Evolutionary conservation across 1,140 invertebrate genomes (phyloP).

Genomic region (Trichonephila inaurata): DNA sequence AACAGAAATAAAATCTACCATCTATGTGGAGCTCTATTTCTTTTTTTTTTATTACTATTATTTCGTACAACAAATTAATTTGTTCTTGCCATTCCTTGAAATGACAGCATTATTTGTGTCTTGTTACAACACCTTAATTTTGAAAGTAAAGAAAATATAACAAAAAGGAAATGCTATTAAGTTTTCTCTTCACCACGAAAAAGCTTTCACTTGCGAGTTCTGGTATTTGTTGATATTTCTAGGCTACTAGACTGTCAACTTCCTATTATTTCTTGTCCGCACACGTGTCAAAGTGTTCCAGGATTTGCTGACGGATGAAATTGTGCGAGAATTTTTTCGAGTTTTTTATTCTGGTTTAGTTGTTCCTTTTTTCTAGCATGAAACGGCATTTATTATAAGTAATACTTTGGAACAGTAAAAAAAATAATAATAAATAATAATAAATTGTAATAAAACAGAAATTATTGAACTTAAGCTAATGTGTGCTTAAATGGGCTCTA

Average conservation of each 20-base stretch:
- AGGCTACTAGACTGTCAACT: not conserved
- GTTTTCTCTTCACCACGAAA: not conserved
- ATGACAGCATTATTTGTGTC: slow-evolving; percentile 30
- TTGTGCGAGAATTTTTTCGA: not conserved
- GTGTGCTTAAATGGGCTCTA: no score
- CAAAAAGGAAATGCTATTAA: slow-evolving; percentile 29
- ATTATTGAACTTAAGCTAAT: no score
- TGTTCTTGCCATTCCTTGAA: slow-evolving; percentile 4
- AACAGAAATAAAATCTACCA: not conserved
- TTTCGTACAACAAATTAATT: slow-evolving; percentile 34
- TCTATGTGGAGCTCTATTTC: not conserved
- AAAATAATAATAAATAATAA: not conserved
- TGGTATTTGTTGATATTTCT: slow-evolving; percentile 3
- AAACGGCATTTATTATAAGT: not conserved
- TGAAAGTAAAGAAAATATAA: slow-evolving; percentile 1
- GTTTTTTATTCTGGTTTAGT: not conserved
- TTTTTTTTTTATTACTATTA: not conserved
- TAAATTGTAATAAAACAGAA: no score
- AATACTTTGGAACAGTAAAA: not conserved
- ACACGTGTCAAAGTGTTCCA: not conserved
- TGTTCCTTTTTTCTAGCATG: not conserved
- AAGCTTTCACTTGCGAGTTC: not conserved
- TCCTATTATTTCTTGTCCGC: not conserved
- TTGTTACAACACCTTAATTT: slow-evolving; percentile 9
- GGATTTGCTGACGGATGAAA: slow-evolving; percentile 4